A percentile compares a stretch with the other conserved stretches of the same genome.
These are phyloP conservation scores for Chaetops frenatus DNA, from an alignment of 2,113 vertebrate genomes.

Conservation along the genomic window DNA sequence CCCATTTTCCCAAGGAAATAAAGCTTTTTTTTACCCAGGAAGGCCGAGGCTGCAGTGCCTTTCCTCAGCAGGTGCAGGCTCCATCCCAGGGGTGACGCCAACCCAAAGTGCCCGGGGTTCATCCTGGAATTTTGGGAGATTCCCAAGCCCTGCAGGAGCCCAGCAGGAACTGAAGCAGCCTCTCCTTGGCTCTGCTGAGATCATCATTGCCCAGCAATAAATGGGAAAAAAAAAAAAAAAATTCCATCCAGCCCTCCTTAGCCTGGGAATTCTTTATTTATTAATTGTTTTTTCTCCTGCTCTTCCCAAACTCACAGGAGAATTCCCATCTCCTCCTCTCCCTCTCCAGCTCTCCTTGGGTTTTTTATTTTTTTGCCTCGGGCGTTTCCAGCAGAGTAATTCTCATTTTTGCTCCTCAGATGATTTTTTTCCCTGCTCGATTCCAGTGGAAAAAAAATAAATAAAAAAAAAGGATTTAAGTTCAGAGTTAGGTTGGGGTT, in stretches of 20 bases:
- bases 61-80: slow-evolving; percentile 79
- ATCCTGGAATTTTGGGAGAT: slow-evolving; percentile 12
- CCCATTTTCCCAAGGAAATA: too few relatives aligned
- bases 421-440: slow-evolving; percentile 62
- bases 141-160: neutral
- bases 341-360: neutral
- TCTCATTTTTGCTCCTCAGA: slow-evolving; percentile 78
- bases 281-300: slow-evolving; percentile 14
- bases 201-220: slow-evolving; percentile 55
- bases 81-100: slow-evolving; percentile 70
- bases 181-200: slow-evolving; percentile 25
- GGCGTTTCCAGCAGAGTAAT: slow-evolving; percentile 79
- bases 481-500: neutral
- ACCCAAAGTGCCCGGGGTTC: slow-evolving; percentile 64
- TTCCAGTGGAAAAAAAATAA: neutral
- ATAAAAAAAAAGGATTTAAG: neutral
- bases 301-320: slow-evolving; percentile 81
- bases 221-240: slow-evolving; percentile 32
- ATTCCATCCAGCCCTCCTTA: slow-evolving; percentile 71
- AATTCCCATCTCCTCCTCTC: slow-evolving; percentile 51
- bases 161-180: neutral
- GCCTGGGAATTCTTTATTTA: slow-evolving; percentile 12
- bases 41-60: slow-evolving; percentile 36
- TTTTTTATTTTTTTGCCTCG: slow-evolving; percentile 66
- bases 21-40: neutral